Conservation (phyloP, 2,797 vertebrate species). For the Poeciliopsis gracilis region DNA sequence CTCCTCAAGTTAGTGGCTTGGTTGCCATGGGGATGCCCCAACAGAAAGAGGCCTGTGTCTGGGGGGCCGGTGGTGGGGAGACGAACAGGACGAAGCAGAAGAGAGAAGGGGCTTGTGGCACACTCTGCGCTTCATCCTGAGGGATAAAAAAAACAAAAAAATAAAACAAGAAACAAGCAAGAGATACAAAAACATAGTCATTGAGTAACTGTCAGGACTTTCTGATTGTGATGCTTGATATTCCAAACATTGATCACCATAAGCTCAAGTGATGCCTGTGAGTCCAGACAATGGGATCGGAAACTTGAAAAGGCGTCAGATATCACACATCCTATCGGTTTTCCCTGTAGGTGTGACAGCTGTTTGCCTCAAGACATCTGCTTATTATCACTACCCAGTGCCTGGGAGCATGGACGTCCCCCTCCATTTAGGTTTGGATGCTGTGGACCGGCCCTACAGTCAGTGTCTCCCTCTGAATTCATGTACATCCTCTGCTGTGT, state of each 20-base stretch:
- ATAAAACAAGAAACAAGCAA: conserved; percentile 60
- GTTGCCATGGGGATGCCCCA: conserved; percentile 83
- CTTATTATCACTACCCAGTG: conserved; percentile 40
- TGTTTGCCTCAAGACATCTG: conserved; percentile 47
- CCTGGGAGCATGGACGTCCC: conserved; percentile 52
- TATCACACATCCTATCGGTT: conserved; percentile 61
- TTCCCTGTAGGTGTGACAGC: conserved; percentile 69
- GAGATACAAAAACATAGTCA: conserved; percentile 63
- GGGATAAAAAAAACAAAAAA: conserved; percentile 49
- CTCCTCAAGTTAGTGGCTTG: conserved; percentile 85
- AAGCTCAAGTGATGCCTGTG: conserved; percentile 59
- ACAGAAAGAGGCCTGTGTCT: conserved; percentile 88
- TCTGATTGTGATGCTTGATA: conserved; percentile 27
- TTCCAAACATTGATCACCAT: conserved; percentile 28
- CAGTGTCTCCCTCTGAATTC: conserved; percentile 38
- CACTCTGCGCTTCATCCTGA: conserved; percentile 64
- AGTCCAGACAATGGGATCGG: conserved; percentile 53
- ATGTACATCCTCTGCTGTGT: conserved; percentile 4
- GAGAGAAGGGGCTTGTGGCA: conserved; percentile 64
- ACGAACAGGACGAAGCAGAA: conserved; percentile 64
- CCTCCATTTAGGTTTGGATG: conserved; percentile 39
- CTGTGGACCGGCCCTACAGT: conserved; percentile 42
- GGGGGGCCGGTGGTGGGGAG: conserved; percentile 81
- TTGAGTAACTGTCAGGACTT: conserved; percentile 20
- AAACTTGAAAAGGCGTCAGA: conserved; percentile 54